Evolutionary conservation across 2,888 invertebrate genomes (phyloP), one percentile per base, ranked within the genome.

Genomic region (Cataglyphis rosenhaueri): DNA sequence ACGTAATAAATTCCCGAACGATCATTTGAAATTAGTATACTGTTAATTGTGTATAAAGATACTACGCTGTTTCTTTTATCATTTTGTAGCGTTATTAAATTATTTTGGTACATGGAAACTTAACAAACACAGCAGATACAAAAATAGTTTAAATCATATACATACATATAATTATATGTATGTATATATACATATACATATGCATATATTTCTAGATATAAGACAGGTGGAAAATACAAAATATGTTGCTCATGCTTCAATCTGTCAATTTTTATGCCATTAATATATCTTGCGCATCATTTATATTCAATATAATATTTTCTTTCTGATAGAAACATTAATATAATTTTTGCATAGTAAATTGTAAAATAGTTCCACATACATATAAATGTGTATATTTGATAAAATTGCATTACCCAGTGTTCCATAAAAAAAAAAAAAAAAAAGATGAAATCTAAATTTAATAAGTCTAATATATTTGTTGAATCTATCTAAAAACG

Each of bases 61-160:
- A 55, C 18, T 57, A 48, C 32, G 6, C 44, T 59, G 15, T 57
- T 78, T 44, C 61, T 68, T 48, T 68, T 57, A 29, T 35, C 44
- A 29, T 29, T 12, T 21, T 25, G 55, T 55, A 55, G 68, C 41
- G 32, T 70, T 62, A 79, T 70, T 70, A 79, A 82, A 68, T 48
- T 70, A 79, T 75, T 70, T 79, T 83, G 82, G 29, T 73, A 74
- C n/a, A 32, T 78, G 83, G 85, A 87, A 87, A 87, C 87, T 87
- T 87, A 87, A 87, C 87, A 87, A 86, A 76, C 82, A 76, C 78
- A 84, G 73, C 88, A 85, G 83, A 88, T 84, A 79, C 65, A 82
- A 83, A 81, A 86, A 62, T 81, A 83, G 64, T 73, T 83, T 65
- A 71, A 59, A 32, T 81, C 44, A 29, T 65, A 71, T 21, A 74